phyloP scores from a whole-genome alignment of 2,888 invertebrate genomes.

The Spodoptera littoralis region DNA sequence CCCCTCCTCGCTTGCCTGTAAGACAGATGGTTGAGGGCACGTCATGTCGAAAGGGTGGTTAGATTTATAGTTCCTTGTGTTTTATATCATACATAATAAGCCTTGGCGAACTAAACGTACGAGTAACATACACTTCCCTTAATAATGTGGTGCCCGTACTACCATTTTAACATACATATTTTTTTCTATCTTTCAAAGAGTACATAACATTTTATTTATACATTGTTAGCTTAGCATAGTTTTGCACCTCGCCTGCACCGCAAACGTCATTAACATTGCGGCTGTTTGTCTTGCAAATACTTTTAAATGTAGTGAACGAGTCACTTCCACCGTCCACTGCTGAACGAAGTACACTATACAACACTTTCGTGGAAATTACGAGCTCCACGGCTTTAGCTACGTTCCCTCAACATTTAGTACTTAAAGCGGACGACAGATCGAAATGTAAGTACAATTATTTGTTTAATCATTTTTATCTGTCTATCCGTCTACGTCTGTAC shows the following conservation, averaged over 20 bases:
- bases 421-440: no score
- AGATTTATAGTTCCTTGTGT: background rate
- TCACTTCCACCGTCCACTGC: background rate
- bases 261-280: slow-evolving; percentile 39
- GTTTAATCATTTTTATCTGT: no score
- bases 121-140: no score
- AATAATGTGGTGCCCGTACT: no score
- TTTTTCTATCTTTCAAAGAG: no score
- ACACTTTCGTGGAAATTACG: slow-evolving; percentile 7
- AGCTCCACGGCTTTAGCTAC: no score
- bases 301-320: slow-evolving; percentile 27
- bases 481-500: no score
- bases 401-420: no score
- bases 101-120: background rate
- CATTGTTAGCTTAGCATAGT: background rate
- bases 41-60: background rate
- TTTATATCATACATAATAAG: background rate
- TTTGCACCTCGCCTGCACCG: background rate
- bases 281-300: slow-evolving; percentile 38
- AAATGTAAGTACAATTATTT: no score
- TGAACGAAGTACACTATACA: slow-evolving; percentile 13
- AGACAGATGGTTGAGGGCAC: slow-evolving; percentile 24
- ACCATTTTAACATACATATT: no score
- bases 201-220: no score
- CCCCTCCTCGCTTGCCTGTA: background rate